Base-by-base conservation (phyloP, 2,113 vertebrate species). In the Halcyon senegalensis region DNA sequence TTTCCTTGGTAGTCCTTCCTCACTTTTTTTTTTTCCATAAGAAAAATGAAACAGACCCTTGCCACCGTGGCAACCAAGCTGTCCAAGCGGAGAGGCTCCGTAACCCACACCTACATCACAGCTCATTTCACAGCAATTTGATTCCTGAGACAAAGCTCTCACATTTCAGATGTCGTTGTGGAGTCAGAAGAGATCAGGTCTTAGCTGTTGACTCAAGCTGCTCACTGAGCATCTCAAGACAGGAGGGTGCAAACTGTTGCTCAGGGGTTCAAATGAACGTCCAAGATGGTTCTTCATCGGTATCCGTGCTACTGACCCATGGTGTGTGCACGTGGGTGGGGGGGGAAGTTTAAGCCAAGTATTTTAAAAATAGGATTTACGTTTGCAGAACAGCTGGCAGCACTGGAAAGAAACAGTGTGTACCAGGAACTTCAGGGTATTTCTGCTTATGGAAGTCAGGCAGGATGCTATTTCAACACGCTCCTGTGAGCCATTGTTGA, bases 401-500 rank as follows among this genome's bases (percentile, higher is more conserved):
- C 39, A 50, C 44, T 14, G 67, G 70, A 62, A 75, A 43, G 48
- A 23, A 50, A 53, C 59, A 48, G 30, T 44, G 62, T 33, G 55
- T 4, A 28, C 55, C 74, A 70, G 69, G 93, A 83, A 81, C 82
- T 73, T 74, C 94, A 43, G 0, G 0, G 27, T 8, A 10, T 87
- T 90, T 68, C 96, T 83, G 84, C 48, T 66, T 68, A 50, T 77
- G 37, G 58, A 94, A 69, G 66, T 56, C 30, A 59, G 74, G 25
- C 46, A 88, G 12, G 86, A 68, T 8, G 68, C 98, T 98, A 99
- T 94, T 98, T 98, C 94, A 99, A 93, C 93, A 99, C 56, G 56
- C 99, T 99, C 90, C 98, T 98, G 97, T 98, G 97, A 21, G 97
- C 98, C 76, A 98, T 93, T n/a, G 98, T 98, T 10, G 98, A 98